Conservation (phyloP, 2,888 invertebrate species). For the Papilio demoleus region DNA sequence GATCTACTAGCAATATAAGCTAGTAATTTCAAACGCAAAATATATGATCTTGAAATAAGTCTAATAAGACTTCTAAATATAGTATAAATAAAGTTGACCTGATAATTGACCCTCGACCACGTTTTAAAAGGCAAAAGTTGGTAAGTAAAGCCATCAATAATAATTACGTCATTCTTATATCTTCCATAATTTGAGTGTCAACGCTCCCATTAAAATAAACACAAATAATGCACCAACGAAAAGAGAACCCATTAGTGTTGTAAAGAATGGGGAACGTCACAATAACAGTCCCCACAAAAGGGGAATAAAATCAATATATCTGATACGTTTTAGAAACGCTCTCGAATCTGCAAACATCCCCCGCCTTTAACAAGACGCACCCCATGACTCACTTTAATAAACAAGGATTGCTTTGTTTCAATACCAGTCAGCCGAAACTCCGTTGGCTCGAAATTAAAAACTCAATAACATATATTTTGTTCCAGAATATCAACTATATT, state of each 20-base stretch:
- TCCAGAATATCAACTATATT: no score
- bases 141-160: not conserved
- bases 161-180: not conserved
- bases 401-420: not conserved
- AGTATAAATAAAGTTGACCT: not conserved
- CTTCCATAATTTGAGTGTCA: not conserved
- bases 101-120: not conserved
- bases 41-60: no score
- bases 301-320: slow-evolving; percentile 53
- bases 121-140: not conserved
- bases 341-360: slow-evolving; percentile 49
- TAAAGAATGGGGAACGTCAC: slow-evolving; percentile 46
- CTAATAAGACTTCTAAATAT: not conserved
- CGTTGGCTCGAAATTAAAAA: no score
- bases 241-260: slow-evolving; percentile 36
- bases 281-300: slow-evolving; percentile 21
- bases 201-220: slow-evolving; percentile 15
- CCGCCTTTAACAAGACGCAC: slow-evolving; percentile 40
- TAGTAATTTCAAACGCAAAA: no score
- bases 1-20: not conserved
- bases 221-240: slow-evolving; percentile 10
- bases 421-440: no score
- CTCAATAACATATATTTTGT: no score
- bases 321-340: slow-evolving; percentile 49
- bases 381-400: slow-evolving; percentile 26